Evolutionary conservation across 1,140 invertebrate species (phyloP).

Genomic region (Acromyrmex charruanus): DNA sequence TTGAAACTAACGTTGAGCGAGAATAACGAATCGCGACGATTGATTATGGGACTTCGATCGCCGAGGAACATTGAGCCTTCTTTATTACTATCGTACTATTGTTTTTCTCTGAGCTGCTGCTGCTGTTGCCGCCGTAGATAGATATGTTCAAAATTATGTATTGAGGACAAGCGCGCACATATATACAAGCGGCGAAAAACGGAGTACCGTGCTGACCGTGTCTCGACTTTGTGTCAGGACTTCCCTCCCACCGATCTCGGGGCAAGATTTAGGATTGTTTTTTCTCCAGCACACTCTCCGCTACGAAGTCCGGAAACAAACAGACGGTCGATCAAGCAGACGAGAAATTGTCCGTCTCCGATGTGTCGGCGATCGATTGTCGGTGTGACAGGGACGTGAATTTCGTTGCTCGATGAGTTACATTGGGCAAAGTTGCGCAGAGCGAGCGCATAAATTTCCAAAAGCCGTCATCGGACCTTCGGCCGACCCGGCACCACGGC

Average conservation of each 20-base stretch:
- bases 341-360: conserved; percentile 36
- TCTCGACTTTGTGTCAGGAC: conserved; percentile 4
- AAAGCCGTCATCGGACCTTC: conserved; percentile 15
- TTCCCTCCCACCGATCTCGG: background rate
- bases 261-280: conserved; percentile 48
- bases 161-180: background rate
- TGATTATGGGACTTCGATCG: background rate
- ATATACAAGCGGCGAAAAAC: conserved; percentile 10
- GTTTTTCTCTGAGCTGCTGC: background rate
- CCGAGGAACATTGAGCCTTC: conserved; percentile 39
- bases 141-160: conserved; percentile 31
- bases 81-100: background rate
- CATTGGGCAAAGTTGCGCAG: conserved; percentile 1
- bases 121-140: background rate
- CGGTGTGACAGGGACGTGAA: conserved; percentile 22
- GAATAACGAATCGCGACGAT: conserved; percentile 24
- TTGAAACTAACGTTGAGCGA: conserved; percentile 32
- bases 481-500: background rate
- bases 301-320: conserved; percentile 23
- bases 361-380: conserved; percentile 28
- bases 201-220: background rate
- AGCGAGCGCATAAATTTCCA: conserved; percentile 31
- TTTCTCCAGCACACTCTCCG: background rate
- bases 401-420: conserved; percentile 45
- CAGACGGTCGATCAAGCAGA: conserved; percentile 30